Base-by-base conservation (phyloP, 1,140 invertebrate species). In the Drosophila ohnishii region DNA sequence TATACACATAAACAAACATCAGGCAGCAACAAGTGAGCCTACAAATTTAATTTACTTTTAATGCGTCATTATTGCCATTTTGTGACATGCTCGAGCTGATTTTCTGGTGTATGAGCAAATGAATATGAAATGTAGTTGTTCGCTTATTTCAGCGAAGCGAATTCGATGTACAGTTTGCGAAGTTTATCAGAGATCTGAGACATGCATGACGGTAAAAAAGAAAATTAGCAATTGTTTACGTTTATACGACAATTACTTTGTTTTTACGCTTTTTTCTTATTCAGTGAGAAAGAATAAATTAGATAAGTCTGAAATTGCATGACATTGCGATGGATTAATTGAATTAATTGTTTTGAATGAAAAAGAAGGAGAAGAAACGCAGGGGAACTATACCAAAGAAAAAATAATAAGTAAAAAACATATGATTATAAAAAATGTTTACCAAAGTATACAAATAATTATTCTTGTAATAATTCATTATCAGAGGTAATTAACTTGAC, bases 51-150 rank as follows among this genome's bases (percentile, higher is more conserved):
- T 82, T 78, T 48, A 44, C 63, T 64, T 78, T 82, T 66, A 87
- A 87, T 81, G 75, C 82, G 75, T 87, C 83, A 86, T 86, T 78
- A 85, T 84, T 78, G 64, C 51, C 65, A 64, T 67, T 75, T 75
- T 63, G 62, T 55, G 63, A 78, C 78, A 73, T 34, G 44, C 37
- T 65, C 39, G 51, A 53, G 16, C 11, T 50, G 55, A 25, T 40
- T 40, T 50, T 32, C 10, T 37, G 59, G 22, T 67, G 32, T 22
- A 19, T 32, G n/a, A 47, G 13, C 44, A 19, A 32, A 13, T 30
- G 48, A 32, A 51, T 19, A 16, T n/a, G n/a, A n/a, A n/a, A n/a
- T n/a, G n/a, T 35, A 14, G 10, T 35, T 25, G 30, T 25, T 45
- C 39, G 34, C n/a, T 10, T 28, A 28, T 70, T 48, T 70, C 47